Percentiles rank a stretch among this genome's conserved stretches.
These are phyloP conservation scores for Monopterus albus DNA, from an alignment of 2,113 vertebrate genomes.

Conservation along the genomic window DNA sequence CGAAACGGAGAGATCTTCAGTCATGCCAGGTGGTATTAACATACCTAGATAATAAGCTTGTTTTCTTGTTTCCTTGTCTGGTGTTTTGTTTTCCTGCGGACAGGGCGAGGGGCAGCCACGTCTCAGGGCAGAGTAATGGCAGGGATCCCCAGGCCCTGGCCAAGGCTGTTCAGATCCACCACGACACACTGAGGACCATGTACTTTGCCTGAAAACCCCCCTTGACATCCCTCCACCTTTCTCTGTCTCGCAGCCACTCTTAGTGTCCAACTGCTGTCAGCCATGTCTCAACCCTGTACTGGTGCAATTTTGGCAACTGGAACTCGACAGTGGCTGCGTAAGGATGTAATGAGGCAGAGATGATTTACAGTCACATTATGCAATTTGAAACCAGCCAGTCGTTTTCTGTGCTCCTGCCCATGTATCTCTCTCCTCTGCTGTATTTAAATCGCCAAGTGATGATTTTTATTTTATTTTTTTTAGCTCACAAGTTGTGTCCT, in stretches of 20 bases:
- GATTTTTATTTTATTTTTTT: too few species aligned
- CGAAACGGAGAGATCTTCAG: too few species aligned
- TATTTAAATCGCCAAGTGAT: conserved; percentile 28
- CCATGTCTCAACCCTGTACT: background rate
- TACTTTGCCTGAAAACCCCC: conserved; percentile 78
- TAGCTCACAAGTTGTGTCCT: conserved; percentile 16
- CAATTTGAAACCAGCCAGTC: conserved; percentile 93
- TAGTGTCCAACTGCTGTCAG: conserved; percentile 68
- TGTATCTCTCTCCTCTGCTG: conserved; percentile 31
- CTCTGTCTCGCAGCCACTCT: conserved; percentile 75
- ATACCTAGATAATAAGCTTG: too few species aligned
- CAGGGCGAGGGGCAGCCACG: conserved; percentile 83
- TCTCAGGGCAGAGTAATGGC: conserved; percentile 84
- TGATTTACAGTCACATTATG: conserved; percentile 90
- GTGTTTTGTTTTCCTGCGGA: background rate
- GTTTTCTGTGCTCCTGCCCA: conserved; percentile 77
- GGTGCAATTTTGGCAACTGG: conserved; percentile 12
- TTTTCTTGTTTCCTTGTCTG: background rate
- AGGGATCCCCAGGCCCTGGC: conserved; percentile 81
- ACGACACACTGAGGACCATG: conserved; percentile 84
- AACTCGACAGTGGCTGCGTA: conserved; percentile 23
- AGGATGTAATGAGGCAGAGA: conserved; percentile 57
- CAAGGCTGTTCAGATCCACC: conserved; percentile 84
- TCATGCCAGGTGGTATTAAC: too few species aligned
- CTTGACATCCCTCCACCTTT: conserved; percentile 39